Evolutionary conservation across 2,888 invertebrate species (phyloP), one percentile per base, ranked within the genome.

Genomic region (Achlya flavicornis): DNA sequence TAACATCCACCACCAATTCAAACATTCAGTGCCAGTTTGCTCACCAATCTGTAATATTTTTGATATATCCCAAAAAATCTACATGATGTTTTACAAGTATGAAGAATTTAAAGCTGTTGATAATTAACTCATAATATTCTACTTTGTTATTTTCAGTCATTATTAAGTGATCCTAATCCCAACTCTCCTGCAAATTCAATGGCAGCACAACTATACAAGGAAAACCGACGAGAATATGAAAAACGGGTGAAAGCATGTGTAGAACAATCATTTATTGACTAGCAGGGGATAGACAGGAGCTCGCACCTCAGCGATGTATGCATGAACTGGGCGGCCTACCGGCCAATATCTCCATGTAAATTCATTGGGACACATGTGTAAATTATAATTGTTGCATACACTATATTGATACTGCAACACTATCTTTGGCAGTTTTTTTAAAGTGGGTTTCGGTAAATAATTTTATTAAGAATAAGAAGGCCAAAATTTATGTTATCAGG

Each of bases 151-250:
- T 60, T 60, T 86, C 96, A 99, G 98, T 99, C 99, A 86, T 95
- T 99, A 94, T 95, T 99, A 94, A 99, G 99, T 96, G 99, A 99
- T 95, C 99, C 99, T 72, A 99, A 99, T 94, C 99, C 99, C 77
- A 99, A 99, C 95, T 99, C 99, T 79, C 99, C 99, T 85, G 99
- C 99, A 80, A 99, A 99, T 94, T 99, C 98, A 80, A 97, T 98
- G 96, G 99, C 99, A 86, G 99, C 99, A 78, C 99, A 99, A 94
- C 96, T 99, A 85, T 99, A 99, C 95, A 99, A 99, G 95, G 99
- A 99, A 94, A 99, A 99, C 93, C 96, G 99, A 85, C 96, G 99
- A 86, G 99, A 99, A 95, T 99, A 99, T 93, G 99, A 99, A 95
- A 99, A 99, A 95, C 96, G 98, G 95, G 99, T 99, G 87, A 98